Base-by-base conservation (phyloP, 2,888 invertebrate species). In the Anorthoa munda region DNA sequence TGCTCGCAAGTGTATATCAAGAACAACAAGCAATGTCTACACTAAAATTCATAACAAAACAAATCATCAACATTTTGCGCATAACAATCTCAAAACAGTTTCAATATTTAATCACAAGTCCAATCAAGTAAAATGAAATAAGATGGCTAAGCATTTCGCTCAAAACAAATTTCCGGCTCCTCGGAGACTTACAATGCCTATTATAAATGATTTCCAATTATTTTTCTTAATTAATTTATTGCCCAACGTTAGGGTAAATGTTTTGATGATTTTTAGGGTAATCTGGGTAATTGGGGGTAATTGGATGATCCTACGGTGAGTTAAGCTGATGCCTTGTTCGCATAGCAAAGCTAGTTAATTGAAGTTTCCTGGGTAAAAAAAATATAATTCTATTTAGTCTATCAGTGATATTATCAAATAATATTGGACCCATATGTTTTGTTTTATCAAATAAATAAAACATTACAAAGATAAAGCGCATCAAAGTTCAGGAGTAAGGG, bases 131-230 rank as follows among this genome's bases (percentile, higher is more conserved):
- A 68, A 61, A 13, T n/a, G 18, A 59, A 60, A 45, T 75, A 72
- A 64, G 59, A 61, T 63, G 18, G 58, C 17, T 66, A 58, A 66
- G 31, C 55, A 56, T 70, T 73, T 59, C 17, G 23, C 31, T 12
- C 11, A 17, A 39, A 79, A 67, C 68, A 61, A 74, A 77, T 82
- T 81, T 78, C 64, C 70, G 66, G 53, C 17, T 55, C 60, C 23
- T 1, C 31, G 18, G 26, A 58, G 66, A 45, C 15, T 68, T 46
- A 69, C 53, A 69, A 76, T 39, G 26, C 13, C 17, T 46, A 17
- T 75, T 69, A 75, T 71, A 56, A 79, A 81, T 81, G 48, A 78
- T 81, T 70, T 67, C 21, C 59, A 73, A 71, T 82, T 69, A 75
- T 60, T 73, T 66, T 18, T 5, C 51, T 55, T 70, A 58, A 69